A percentile compares a stretch with the other conserved stretches of the same genome.
Evolutionary conservation across 2,113 vertebrate genomes (phyloP).

Genomic region (Ciconia stormi): DNA sequence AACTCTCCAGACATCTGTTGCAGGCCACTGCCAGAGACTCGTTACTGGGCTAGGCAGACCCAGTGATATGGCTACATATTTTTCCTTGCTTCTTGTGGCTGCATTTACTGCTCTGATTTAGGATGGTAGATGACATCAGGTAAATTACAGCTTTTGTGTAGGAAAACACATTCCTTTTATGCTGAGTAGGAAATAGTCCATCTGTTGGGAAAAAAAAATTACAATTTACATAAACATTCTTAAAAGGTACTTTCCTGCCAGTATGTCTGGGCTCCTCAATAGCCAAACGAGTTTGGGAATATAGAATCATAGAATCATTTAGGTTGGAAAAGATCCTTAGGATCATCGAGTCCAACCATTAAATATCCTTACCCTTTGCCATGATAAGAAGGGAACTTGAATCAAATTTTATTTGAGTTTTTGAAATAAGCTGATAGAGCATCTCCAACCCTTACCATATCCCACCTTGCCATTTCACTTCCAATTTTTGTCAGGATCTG

Average conservation of each 20-base stretch:
- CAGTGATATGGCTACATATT: not conserved
- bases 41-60: not conserved
- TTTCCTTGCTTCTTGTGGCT: not conserved
- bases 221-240: not conserved
- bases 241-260: not conserved
- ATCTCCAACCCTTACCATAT: not conserved
- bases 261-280: not conserved
- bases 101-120: not conserved
- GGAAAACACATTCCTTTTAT: not conserved
- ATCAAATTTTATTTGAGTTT: not conserved
- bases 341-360: not conserved
- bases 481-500: not conserved
- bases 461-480: not conserved
- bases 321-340: not conserved
- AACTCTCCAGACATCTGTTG: not conserved
- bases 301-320: not conserved
- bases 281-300: not conserved
- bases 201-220: not conserved
- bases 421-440: not conserved
- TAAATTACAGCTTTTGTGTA: not conserved
- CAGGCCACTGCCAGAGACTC: accelerated
- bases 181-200: not conserved
- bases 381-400: not conserved
- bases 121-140: not conserved
- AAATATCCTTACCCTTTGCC: not conserved